Conservation (phyloP, 2,888 invertebrate species). For the Mesodorylaimus sp. region DNA sequence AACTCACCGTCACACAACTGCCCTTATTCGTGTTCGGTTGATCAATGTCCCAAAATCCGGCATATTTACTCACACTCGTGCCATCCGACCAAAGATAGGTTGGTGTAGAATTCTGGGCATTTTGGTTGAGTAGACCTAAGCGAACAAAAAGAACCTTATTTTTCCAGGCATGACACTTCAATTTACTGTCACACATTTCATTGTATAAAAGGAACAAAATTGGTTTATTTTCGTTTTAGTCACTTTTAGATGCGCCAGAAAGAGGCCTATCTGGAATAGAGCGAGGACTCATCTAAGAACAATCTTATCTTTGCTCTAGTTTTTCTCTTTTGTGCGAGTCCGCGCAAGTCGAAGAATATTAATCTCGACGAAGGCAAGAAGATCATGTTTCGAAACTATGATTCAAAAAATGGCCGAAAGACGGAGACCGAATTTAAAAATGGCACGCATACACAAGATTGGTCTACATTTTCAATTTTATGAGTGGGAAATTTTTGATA, state of each 20-base stretch:
- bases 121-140: conserved; percentile 17
- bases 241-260: too few species aligned
- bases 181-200: not conserved
- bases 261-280: not conserved
- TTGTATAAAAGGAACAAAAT: not conserved
- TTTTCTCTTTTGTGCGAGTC: too few species aligned
- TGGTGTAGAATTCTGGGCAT: conserved; percentile 14
- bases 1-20: conserved; percentile 53
- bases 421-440: too few species aligned
- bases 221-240: conserved; percentile 1
- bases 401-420: too few species aligned
- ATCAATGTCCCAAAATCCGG: conserved; percentile 66
- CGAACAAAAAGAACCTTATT: not conserved
- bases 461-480: too few species aligned
- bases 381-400: too few species aligned
- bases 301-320: too few species aligned
- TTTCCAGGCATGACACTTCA: not conserved
- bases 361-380: too few species aligned
- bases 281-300: too few species aligned
- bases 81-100: conserved; percentile 29
- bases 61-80: conserved; percentile 21
- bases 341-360: too few species aligned
- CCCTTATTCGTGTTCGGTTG: conserved; percentile 72
- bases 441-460: too few species aligned
- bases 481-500: too few species aligned